Evolutionary conservation across 1,140 invertebrate genomes (phyloP), one percentile per base, ranked within the genome.

Genomic region (Acromyrmex heyeri): DNA sequence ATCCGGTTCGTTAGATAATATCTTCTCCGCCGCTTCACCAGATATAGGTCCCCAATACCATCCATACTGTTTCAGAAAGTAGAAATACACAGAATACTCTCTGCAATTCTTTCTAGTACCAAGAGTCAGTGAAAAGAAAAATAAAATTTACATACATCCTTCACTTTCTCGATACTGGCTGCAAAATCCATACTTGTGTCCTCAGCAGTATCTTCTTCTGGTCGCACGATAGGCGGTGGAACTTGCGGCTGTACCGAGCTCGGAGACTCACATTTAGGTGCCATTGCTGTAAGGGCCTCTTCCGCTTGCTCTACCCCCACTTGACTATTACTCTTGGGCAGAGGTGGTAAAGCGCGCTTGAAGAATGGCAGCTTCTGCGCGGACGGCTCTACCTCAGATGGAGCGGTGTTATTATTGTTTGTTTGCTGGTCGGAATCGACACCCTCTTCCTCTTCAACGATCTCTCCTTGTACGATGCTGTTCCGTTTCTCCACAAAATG

Each of bases 21-120:
- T 97, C 95, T 98, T 98, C 94, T 99, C 99, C 0, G 99, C 99
- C 82, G 98, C 97, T 95, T 99, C 98, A 69, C 98, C 98, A 78
- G 98, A 98, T 92, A 99, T 97, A 62, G 99, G 99, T 90, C 99
- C 99, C 99, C 99, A 99, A 95, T 99, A 99, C 99, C 99, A 99
- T 61, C 98, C 98, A 95, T 98, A 98, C 98, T 99, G 93, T 87
- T 96, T 96, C 59, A 89, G 61, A 90, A 90, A 69, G 57, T n/a
- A 24, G 0, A 27, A 8, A 8, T 64, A 27, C 38, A 50, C 0
- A n/a, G 0, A 73, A 59, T 48, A 67, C 6, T 27, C 3, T 14
- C 3, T 27, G 16, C 10, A 34, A 34, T 14, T n/a, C 3, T 21
- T 59, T 18, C 14, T 44, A 14, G 3, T 30, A 24, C 0, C 53